Evolutionary conservation across 2,888 invertebrate genomes (phyloP), one percentile per base, ranked within the genome.

Genomic region (Agrotis ipsilon): DNA sequence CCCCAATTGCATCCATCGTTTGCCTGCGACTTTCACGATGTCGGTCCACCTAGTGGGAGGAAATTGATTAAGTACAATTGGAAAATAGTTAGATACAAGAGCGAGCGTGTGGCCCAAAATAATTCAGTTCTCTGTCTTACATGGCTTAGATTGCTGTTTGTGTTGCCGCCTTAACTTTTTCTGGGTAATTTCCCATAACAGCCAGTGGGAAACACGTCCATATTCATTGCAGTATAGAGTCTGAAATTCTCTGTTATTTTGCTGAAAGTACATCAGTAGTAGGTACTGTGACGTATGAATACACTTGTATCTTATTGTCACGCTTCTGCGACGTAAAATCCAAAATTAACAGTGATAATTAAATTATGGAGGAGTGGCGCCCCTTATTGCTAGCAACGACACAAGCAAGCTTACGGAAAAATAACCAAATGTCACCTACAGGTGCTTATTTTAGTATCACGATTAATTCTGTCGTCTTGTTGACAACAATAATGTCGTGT

Each of bases 401-500:
- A 58, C 32, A 43, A 64, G 19, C 43, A 49, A 48, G 52, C 59
- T 60, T 74, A 68, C 73, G 78, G 81, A 82, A 86, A 87, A 87
- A 87, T 84, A 69, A 78, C 61, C 58, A 79, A 80, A 83, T 86
- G 86, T 89, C 90, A 87, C 88, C 84, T 78, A 85, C 74, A 90
- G 84, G 90, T 91, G 93, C 81, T 95, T 89, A 95, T 95, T 92
- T 81, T 72, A 65, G 72, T 78, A 91, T 94, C 95, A 95, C 95
- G 95, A 93, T 83, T 68, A 82, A 90, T 86, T 83, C n/a, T 92
- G 92, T 91, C 89, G 74, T 87, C 72, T 72, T 90, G 83, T 92
- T 91, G 90, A 89, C 87, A 81, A 79, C 84, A 89, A 91, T 87
- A 88, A 86, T 86, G 89, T 93, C 94, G 93, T 94, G 94, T 86